A percentile compares a stretch with the other conserved stretches of the same genome.
phyloP scores from a whole-genome alignment of 2,888 invertebrate species.

The Eilema caniola region DNA sequence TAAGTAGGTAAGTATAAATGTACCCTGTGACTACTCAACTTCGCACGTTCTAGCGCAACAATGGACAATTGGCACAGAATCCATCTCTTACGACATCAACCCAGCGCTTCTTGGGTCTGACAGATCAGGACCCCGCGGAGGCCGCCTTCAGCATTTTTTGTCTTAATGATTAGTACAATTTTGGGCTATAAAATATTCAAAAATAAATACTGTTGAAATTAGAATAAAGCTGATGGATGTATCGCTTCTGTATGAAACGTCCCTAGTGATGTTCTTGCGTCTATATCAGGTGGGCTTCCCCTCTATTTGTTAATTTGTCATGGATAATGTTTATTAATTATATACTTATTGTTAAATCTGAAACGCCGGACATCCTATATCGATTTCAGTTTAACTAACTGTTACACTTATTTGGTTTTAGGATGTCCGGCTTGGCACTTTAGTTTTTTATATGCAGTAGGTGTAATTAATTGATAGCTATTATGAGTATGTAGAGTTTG shows the following conservation, averaged over 20 bases:
- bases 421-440: conserved; percentile 65
- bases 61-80: too few species aligned
- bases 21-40: too few species aligned
- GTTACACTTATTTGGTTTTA: conserved; percentile 41
- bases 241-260: conserved; percentile 26
- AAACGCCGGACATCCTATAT: conserved; percentile 18
- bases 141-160: too few species aligned
- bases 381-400: conserved; percentile 25
- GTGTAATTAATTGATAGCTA: background rate
- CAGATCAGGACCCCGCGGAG: too few species aligned
- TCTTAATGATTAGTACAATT: too few species aligned
- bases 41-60: too few species aligned
- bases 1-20: too few species aligned
- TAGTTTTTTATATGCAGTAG: background rate
- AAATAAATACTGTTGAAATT: too few species aligned
- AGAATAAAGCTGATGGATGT: background rate
- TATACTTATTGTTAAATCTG: conserved; percentile 48
- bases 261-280: conserved; percentile 23
- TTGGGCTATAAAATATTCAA: too few species aligned
- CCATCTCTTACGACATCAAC: too few species aligned
- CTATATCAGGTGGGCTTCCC: conserved; percentile 59
- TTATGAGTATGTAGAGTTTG: too few species aligned
- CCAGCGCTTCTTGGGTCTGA: too few species aligned
- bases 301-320: conserved; percentile 64
- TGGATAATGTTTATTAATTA: conserved; percentile 65